Base-by-base conservation (phyloP, 2,888 invertebrate genomes). In the Sepiola atlantica region DNA sequence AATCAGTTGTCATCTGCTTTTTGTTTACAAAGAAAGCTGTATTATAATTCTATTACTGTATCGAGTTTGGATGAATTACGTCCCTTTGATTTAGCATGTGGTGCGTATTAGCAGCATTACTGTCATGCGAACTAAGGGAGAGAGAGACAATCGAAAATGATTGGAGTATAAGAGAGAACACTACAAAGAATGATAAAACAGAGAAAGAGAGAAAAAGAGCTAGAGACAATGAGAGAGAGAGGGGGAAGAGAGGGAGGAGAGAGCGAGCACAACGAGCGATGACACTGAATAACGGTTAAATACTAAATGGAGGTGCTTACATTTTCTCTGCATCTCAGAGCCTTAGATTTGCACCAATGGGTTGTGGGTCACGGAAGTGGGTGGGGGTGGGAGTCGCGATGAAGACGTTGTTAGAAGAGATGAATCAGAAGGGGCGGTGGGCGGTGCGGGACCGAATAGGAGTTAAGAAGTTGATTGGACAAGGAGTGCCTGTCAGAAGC, bases 401-500 rank as follows among this genome's bases (percentile, higher is more conserved):
- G n/a, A 77, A n/a, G 3, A 24, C 24, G 77, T 77, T 28, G n/a
- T 24, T 24, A 77, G n/a, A n/a, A n/a, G 77, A 28, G 3, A 4
- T 24, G 54, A 35, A 24, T 24, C 45, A 91, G 12, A 16, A 10
- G 35, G 91, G 14, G 21, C 8, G 14, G 35, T 91, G 18, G 45
- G 35, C 4, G 91, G 20, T 16, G 35, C 6, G 16, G 54, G 28
- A 35, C 21, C 21, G 32, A 28, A 91, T 91, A 54, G 35, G 91
- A 54, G 54, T 35, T 35, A 91, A 35, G 45, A 91, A 91, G 91
- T 45, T 45, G 91, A 91, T 54, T 91, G 91, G 77, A n/a, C 77
- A 77, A 77, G 77, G 77, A 77, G 77, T 77, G 77, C 77, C 77
- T 77, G 77, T 77, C 77, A 77, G 16, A 77, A 77, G 77, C 77